Evolutionary conservation across 2,888 invertebrate genomes (phyloP), one percentile per base, ranked within the genome.

Genomic region (Lycocerus yunnanus): DNA sequence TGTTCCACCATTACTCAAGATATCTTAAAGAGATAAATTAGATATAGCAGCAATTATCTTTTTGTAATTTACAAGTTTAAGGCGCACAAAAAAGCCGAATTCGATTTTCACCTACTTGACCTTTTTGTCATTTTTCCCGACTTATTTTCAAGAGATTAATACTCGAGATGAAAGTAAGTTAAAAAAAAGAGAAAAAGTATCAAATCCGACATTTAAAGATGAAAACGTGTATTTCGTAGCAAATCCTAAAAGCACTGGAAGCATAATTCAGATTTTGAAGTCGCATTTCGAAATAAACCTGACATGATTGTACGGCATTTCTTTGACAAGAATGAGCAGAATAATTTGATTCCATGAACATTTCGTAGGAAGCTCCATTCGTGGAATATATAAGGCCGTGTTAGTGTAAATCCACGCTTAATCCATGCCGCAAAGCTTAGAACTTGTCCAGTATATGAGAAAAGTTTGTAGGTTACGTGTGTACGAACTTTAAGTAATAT

Each of bases 331-430:
- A 84, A 82, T 83, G 83, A 71, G 83, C 83, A 83, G 82, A 79
- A 84, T 84, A 84, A 85, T 84, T 84, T 83, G 84, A 84, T 85
- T 84, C 83, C 81, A 82, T 82, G 82, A 81, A 79, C 83, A 83
- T 43, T 83, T 83, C 81, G 81, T 79, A 78, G 79, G 79, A 82
- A 78, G 80, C 80, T 74, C 78, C 81, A 74, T 74, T 76, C 77
- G 77, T 77, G 75, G 83, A 83, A 84, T 83, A 83, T 81, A 80
- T 82, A 83, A 82, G 80, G 78, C 78, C 78, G 79, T 79, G 81
- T 77, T 83, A 83, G 82, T 71, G 61, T 58, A 84, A 85, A 85
- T 84, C 82, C 83, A 82, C 82, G 79, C 84, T 84, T 84, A 84
- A 84, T 84, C 83, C 81, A 80, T 77, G 78, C 81, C 80, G 73